Evolutionary conservation across 1,140 invertebrate species (phyloP).

Genomic region (Helicoverpa zea): DNA sequence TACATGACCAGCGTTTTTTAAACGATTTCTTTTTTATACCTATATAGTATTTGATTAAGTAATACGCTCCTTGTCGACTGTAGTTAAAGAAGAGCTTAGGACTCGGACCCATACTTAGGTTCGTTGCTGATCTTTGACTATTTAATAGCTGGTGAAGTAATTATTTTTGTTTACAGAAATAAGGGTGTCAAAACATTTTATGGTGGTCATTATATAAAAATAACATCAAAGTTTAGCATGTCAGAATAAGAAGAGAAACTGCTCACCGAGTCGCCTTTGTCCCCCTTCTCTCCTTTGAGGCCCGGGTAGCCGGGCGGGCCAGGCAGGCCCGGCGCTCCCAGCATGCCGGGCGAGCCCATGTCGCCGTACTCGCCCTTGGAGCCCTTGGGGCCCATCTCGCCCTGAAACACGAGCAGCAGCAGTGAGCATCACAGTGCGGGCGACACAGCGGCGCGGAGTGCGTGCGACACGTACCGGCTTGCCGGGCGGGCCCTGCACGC

Average conservation of each 20-base stretch:
- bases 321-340: slow-evolving; percentile 91
- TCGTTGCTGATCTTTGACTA: too few species aligned
- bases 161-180: too few species aligned
- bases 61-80: too few species aligned
- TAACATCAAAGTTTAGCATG: too few species aligned
- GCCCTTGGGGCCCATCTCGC: slow-evolving; percentile 94
- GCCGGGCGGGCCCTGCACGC: slow-evolving; percentile 94
- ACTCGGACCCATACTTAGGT: too few species aligned
- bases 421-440: not conserved
- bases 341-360: slow-evolving; percentile 95
- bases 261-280: slow-evolving; percentile 96
- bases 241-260: slow-evolving; percentile 50
- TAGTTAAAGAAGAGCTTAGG: too few species aligned
- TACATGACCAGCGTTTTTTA: too few species aligned
- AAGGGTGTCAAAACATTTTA: too few species aligned
- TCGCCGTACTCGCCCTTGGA: slow-evolving; percentile 97
- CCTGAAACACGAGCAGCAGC: slow-evolving; percentile 83
- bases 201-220: too few species aligned
- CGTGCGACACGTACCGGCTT: slow-evolving; percentile 88
- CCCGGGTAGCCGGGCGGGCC: slow-evolving; percentile 95
- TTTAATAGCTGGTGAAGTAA: too few species aligned
- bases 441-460: not conserved
- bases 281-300: slow-evolving; percentile 95
- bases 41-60: too few species aligned
- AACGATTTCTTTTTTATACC: too few species aligned